Percentiles rank a stretch among this genome's conserved stretches.
Evolutionary conservation across 2,888 invertebrate species (phyloP).

Genomic region (Eulithis testata): DNA sequence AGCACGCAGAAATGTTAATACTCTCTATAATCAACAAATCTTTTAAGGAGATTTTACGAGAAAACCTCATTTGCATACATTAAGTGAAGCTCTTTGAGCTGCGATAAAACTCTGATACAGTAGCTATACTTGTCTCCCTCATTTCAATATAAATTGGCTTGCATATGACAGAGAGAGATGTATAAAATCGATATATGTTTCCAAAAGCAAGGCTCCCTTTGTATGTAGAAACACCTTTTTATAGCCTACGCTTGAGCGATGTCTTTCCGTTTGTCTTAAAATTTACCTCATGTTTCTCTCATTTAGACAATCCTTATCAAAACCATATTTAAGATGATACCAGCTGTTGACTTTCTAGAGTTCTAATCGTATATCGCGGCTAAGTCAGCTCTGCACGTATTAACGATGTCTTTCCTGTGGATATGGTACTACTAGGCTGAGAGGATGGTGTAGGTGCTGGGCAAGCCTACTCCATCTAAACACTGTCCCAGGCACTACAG

Average conservation of each 20-base stretch:
- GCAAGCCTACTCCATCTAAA: too few relatives aligned
- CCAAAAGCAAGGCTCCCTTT: constrained; percentile 1
- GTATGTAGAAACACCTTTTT: not conserved
- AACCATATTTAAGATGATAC: not conserved
- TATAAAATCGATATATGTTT: constrained; percentile 17
- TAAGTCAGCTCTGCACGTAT: too few relatives aligned
- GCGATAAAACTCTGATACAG: constrained; percentile 25
- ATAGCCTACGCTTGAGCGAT: not conserved
- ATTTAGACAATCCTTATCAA: not conserved
- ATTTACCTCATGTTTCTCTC: not conserved
- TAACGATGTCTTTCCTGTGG: too few relatives aligned
- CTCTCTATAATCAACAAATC: constrained; percentile 28
- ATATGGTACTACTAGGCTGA: too few relatives aligned
- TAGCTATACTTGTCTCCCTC: constrained; percentile 26
- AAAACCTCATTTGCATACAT: constrained; percentile 30
- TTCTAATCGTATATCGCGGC: not conserved
- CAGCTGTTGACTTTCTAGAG: not conserved
- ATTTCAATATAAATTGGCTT: constrained; percentile 31
- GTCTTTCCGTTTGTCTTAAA: not conserved
- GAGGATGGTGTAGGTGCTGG: too few relatives aligned
- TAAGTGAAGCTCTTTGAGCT: constrained; percentile 18
- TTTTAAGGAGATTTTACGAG: constrained; percentile 26
- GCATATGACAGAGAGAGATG: constrained; percentile 14
- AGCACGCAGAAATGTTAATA: constrained; percentile 27
- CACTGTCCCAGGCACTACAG: too few relatives aligned